Evolutionary conservation across 2,797 vertebrate genomes (phyloP).

Genomic region (Poecilia wingei): DNA sequence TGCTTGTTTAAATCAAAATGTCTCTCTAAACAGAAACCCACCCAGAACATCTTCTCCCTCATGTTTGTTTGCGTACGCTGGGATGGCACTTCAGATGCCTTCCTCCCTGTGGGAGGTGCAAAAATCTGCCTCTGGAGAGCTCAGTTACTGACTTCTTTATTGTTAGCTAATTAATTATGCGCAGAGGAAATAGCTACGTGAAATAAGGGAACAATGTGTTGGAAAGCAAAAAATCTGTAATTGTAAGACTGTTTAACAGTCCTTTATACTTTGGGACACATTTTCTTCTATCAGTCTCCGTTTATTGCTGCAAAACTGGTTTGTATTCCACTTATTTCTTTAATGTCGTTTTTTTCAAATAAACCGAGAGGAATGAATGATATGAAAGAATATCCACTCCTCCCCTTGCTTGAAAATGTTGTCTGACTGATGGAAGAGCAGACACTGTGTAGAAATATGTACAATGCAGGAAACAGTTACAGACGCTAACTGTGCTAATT

Average conservation of each 20-base stretch:
- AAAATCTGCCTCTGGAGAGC: conserved; percentile 69
- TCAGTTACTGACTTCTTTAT: conserved; percentile 74
- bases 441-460: too few species aligned
- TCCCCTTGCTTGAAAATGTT: neutral
- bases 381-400: neutral
- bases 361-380: neutral
- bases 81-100: conserved; percentile 62
- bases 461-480: too few species aligned
- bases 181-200: conserved; percentile 42
- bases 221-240: conserved; percentile 30
- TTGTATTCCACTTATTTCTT: neutral
- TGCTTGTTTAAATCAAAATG: conserved; percentile 36
- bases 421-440: too few species aligned
- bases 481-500: too few species aligned
- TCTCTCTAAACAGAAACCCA: conserved; percentile 8
- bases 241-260: conserved; percentile 8
- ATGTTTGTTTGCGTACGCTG: conserved; percentile 62
- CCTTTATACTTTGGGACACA: conserved; percentile 1
- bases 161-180: conserved; percentile 77
- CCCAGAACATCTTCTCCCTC: conserved; percentile 26
- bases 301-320: neutral
- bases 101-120: conserved; percentile 55
- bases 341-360: neutral
- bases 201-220: conserved; percentile 47
- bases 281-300: neutral